These are phyloP conservation scores for Leptinotarsa texana DNA, from an alignment of 1,140 invertebrate species.

Conservation along the genomic window DNA sequence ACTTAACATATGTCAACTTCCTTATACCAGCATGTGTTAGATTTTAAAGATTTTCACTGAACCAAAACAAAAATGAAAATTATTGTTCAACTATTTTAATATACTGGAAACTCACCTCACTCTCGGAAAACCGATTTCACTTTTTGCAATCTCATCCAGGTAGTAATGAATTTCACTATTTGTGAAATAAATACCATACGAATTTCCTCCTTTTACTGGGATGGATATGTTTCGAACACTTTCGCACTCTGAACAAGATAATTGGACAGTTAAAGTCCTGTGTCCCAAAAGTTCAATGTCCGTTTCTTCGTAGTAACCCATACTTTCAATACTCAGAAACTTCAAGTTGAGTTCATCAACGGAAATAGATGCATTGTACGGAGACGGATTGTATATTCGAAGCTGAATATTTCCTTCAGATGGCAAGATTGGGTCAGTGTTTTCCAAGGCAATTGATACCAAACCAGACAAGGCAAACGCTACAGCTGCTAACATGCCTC, in stretches of 20 bases:
- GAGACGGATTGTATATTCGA: constrained; percentile 67
- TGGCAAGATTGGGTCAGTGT: constrained; percentile 70
- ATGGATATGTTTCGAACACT: too few relatives aligned
- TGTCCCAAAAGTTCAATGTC: not conserved
- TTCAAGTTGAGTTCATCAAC: not conserved
- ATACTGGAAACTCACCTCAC: constrained; percentile 50
- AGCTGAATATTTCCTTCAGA: constrained; percentile 64
- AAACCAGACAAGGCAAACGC: constrained; percentile 86
- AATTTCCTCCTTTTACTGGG: constrained; percentile 16
- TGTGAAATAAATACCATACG: constrained; percentile 34
- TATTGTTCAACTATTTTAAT: too few relatives aligned
- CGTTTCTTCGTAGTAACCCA: not conserved
- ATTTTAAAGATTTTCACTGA: too few relatives aligned
- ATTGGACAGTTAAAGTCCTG: too few relatives aligned
- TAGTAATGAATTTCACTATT: not conserved
- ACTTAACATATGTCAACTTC: too few relatives aligned
- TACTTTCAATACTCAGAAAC: not conserved
- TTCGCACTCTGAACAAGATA: too few relatives aligned
- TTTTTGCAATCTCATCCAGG: constrained; percentile 54
- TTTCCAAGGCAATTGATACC: constrained; percentile 56
- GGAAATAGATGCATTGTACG: not conserved
- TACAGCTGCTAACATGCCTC: constrained; percentile 80
- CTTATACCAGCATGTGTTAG: too few relatives aligned
- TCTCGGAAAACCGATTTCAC: constrained; percentile 54
- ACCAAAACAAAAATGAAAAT: too few relatives aligned